Percentiles rank a stretch among this genome's conserved stretches.
These are phyloP conservation scores for Alexandromys fortis DNA, from an alignment of 2,113 vertebrate species.

Conservation along the genomic window DNA sequence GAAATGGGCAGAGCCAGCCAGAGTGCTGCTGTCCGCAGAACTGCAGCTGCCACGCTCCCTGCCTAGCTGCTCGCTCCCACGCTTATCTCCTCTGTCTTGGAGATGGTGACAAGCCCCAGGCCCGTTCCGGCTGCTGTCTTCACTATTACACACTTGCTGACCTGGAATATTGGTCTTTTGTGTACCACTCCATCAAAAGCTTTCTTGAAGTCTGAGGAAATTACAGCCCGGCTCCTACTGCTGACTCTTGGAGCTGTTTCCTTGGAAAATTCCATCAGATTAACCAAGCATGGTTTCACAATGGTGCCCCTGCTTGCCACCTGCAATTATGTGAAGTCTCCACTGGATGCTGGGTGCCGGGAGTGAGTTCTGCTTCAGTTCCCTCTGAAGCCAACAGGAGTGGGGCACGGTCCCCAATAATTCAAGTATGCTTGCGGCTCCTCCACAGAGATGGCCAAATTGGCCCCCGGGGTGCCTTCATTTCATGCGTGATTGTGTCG, in stretches of 20 bases:
- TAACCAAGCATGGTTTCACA: background rate
- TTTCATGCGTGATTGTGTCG: accelerated
- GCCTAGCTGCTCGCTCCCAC: accelerated
- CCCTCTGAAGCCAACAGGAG: background rate
- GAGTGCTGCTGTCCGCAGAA: background rate
- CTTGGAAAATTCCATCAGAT: conserved; percentile 45
- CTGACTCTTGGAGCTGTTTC: conserved; percentile 14
- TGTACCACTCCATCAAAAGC: conserved; percentile 31
- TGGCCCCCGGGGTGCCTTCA: accelerated
- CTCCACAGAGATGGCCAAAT: background rate
- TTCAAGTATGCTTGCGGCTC: accelerated
- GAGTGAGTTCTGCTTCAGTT: background rate
- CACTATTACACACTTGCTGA: conserved; percentile 33
- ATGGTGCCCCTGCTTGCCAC: background rate
- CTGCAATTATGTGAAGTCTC: background rate
- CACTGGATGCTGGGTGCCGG: background rate
- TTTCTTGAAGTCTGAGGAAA: conserved; percentile 62
- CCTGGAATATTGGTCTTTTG: conserved; percentile 56
- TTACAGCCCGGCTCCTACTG: conserved; percentile 11
- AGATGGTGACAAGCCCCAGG: background rate
- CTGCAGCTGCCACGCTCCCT: background rate
- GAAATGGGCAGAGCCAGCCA: background rate
- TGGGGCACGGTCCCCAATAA: accelerated
- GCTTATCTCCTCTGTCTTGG: background rate
- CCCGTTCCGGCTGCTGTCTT: background rate